phyloP scores from a whole-genome alignment of 2,888 invertebrate genomes.

The Molorchus minor region DNA sequence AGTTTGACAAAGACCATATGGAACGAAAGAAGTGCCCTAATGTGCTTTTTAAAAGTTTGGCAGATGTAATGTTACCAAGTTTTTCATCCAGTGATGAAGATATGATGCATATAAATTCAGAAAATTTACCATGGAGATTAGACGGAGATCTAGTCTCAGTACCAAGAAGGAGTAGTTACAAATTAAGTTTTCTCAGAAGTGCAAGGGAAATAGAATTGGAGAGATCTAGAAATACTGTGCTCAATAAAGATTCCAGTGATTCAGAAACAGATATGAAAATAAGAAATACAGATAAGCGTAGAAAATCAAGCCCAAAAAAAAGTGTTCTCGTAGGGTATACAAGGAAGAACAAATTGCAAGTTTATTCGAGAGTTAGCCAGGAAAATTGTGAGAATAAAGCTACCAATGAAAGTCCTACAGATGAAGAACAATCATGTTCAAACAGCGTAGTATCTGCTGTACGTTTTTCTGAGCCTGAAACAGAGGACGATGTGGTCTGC shows the following conservation, averaged over 20 bases:
- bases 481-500: neutral
- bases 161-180: conserved; percentile 10
- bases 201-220: conserved; percentile 13
- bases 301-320: neutral
- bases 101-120: neutral
- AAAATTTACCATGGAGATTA: conserved; percentile 10
- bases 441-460: neutral
- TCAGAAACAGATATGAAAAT: neutral
- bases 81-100: conserved; percentile 16
- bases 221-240: too few species aligned
- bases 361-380: neutral
- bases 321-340: neutral
- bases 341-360: conserved; percentile 2
- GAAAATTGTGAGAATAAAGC: neutral
- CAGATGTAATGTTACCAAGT: neutral
- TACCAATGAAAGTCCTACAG: neutral
- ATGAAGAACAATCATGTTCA: neutral
- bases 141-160: neutral
- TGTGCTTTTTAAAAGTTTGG: conserved; percentile 5
- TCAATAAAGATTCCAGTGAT: neutral
- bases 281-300: neutral
- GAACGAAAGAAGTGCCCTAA: neutral
- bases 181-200: conserved; percentile 13
- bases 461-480: neutral
- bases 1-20: neutral